Base-by-base conservation (phyloP, 1,140 invertebrate species). In the Aphelinus certus region DNA sequence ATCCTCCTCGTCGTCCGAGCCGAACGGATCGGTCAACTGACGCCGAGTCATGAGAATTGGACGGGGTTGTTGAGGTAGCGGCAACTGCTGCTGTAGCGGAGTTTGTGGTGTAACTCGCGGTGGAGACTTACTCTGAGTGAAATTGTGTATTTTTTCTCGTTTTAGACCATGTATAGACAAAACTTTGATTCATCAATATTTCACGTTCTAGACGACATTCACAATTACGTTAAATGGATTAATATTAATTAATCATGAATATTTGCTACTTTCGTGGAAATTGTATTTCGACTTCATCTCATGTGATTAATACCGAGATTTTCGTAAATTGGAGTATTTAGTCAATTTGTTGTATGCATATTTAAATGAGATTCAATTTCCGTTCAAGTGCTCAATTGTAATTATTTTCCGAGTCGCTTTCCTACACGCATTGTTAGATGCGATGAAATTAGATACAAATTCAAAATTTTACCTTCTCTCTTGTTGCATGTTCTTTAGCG, bases 11-110 rank as follows among this genome's bases (percentile, higher is more conserved):
- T 96, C 95, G 83, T 97, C 95, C 63, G 95, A 96, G 62, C 95
- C 96, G 88, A 97, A 96, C 2, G 96, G 95, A 89, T 97, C 96
- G 10, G 93, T 93, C 71, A 95, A 89, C 87, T 97, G 94, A 71
- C 95, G 92, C 76, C 94, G 90, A 2, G 95, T 96, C 95, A 96
- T 96, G 79, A 96, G 86, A 79, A 90, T 88, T 58, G 89, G 89
- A 79, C 90, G 89, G 26, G 67, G 49, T 55, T 76, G 74, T n/a
- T 70, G 73, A 26, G 47, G 55, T 45, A 62, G 72, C 53, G 46
- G 65, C 3, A 62, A 65, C 49, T 55, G 58, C 63, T 55, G 72
- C 26, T 68, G 66, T 43, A 46, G 68, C 26, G 61, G 69, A 76
- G 85, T 81, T 79, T 86, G 86, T 45, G 81, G 74, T 49, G 81